Evolutionary conservation across 2,888 invertebrate species (phyloP), one percentile per base, ranked within the genome.

Genomic region (Pachliopta kotzebuea): DNA sequence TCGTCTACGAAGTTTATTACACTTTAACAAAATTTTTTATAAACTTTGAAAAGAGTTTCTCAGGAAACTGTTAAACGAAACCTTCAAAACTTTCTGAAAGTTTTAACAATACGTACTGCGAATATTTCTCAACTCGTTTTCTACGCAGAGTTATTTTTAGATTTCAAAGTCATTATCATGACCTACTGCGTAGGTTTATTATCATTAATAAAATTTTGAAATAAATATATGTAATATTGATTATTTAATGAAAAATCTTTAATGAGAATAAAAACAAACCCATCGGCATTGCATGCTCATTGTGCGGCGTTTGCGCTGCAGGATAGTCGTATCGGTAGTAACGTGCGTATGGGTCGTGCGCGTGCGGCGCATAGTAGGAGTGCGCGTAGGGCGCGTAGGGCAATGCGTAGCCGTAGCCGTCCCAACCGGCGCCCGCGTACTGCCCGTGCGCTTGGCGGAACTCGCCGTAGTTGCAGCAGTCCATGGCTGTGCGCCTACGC

Each of bases 381-480:
- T 88, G 90, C 71, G 76, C 73, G 73, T 73, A 62, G 56, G 77
- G 88, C 71, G 75, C 75, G 76, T 78, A 77, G 67, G 76, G 75
- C 73, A 74, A 69, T 81, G 85, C 81, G 77, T 86, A 88, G 76
- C 78, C 76, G 80, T 84, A 84, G 73, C 81, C 81, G 55, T 83
- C 85, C 84, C 85, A 86, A 71, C 75, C 76, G 60, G 72, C 71
- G 74, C 77, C 76, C 73, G 74, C 72, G 78, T 83, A 84, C 77
- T 80, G 79, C 72, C 79, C 83, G 76, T 77, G 82, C 79, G 73
- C 76, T 76, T 74, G 85, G 77, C 90, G 88, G 80, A 86, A 89
- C 84, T 88, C 88, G 78, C 85, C 84, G 88, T 90, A 91, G 81
- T 90, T 88, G 85, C 90, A 92, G 85, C 92, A 91, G 78, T 92